Conservation (phyloP, 2,888 invertebrate species). For the Drosophila buzzatii region DNA sequence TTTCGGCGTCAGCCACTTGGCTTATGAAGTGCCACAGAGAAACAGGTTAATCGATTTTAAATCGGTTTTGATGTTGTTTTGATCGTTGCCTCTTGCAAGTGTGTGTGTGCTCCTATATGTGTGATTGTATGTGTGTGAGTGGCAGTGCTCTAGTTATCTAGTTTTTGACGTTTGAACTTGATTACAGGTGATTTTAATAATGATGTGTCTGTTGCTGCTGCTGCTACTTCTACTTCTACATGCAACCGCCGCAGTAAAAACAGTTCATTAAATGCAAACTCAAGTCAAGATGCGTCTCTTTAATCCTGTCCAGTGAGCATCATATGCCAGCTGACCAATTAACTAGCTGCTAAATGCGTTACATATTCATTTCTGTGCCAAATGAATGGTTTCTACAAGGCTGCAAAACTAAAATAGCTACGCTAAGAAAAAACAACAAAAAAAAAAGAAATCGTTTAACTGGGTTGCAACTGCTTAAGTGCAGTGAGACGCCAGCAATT, state of each 20-base stretch:
- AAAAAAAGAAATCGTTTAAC: conserved; percentile 16
- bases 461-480: conserved; percentile 2
- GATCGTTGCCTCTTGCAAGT: conserved; percentile 57
- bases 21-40: conserved; percentile 75
- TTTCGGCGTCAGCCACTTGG: conserved; percentile 67
- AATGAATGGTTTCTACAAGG: conserved; percentile 23
- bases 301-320: conserved; percentile 36
- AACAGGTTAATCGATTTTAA: conserved; percentile 82
- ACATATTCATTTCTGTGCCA: conserved; percentile 29
- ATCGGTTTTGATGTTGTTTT: conserved; percentile 80
- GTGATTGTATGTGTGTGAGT: conserved; percentile 36
- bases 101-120: conserved; percentile 13
- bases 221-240: conserved; percentile 41
- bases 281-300: conserved; percentile 38
- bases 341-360: conserved; percentile 48
- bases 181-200: conserved; percentile 79
- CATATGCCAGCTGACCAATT: conserved; percentile 46
- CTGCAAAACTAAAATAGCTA: conserved; percentile 21
- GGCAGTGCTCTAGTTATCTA: conserved; percentile 61
- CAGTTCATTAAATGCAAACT: conserved; percentile 64
- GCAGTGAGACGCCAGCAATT: conserved; percentile 4
- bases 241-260: conserved; percentile 48
- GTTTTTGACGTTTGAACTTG: conserved; percentile 79
- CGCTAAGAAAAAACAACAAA: background rate
- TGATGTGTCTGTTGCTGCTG: conserved; percentile 67